Percentiles rank a stretch among this genome's conserved stretches.
phyloP scores from a whole-genome alignment of 2,797 vertebrate species.

The Coilia nasus region DNA sequence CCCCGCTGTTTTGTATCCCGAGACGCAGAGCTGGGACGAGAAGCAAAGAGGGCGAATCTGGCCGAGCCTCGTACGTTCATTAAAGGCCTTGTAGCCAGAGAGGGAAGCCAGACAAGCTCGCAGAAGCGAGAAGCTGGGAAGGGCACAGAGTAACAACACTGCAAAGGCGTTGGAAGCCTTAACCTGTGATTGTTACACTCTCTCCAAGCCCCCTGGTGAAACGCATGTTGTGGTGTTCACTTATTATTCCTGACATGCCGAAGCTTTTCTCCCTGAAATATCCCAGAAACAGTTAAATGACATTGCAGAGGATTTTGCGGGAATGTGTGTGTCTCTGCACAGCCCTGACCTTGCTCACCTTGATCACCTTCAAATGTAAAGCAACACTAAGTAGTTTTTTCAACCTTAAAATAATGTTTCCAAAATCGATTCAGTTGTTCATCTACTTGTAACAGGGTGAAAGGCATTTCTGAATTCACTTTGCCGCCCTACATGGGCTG shows the following conservation, averaged over 20 bases:
- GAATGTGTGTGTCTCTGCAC: no score
- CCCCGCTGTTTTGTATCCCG: background rate
- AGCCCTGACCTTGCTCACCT: background rate
- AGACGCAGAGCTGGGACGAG: background rate
- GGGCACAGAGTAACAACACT: background rate
- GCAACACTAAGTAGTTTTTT: no score
- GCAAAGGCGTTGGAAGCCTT: background rate
- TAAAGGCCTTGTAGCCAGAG: background rate
- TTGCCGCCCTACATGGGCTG: no score
- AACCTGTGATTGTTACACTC: background rate
- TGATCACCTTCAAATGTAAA: background rate
- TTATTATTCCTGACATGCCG: background rate
- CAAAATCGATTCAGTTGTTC: no score
- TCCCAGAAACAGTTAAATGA: no score
- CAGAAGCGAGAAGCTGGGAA: background rate
- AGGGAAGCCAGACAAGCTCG: background rate
- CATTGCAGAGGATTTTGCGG: no score
- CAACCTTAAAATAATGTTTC: no score
- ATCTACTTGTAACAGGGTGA: no score
- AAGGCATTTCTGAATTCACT: no score
- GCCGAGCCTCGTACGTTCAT: background rate
- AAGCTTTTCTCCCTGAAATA: background rate
- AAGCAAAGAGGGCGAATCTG: background rate
- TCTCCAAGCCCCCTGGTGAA: background rate
- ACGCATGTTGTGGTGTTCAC: background rate